A percentile compares a stretch with the other conserved stretches of the same genome.
Evolutionary conservation across 1,140 invertebrate species (phyloP).

Genomic region (Scaptomyza graminum): DNA sequence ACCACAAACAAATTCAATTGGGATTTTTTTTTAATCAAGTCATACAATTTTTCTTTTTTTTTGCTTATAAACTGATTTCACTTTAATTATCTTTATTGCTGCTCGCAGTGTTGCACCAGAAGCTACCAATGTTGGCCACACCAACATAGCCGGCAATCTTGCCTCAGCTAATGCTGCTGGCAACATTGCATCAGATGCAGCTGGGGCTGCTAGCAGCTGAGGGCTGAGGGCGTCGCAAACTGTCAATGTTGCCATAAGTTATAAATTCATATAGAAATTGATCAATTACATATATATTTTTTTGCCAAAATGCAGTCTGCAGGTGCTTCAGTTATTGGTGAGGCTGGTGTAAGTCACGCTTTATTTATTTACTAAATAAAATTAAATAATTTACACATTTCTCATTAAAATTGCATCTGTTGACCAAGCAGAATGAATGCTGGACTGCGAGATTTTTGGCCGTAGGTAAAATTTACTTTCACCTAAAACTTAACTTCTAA

Average conservation of each 20-base stretch:
- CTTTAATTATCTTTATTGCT: no score
- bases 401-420: slow-evolving; percentile 37
- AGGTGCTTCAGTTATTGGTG: slow-evolving; percentile 42
- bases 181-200: slow-evolving; percentile 6
- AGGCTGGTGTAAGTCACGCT: slow-evolving; percentile 35
- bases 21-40: no score
- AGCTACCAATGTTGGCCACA: no score
- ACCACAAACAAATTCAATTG: no score
- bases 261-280: no score
- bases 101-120: slow-evolving; percentile 9
- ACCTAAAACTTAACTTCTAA: slow-evolving; percentile 26
- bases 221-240: slow-evolving; percentile 23
- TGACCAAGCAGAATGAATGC: no score
- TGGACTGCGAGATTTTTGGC: slow-evolving; percentile 40
- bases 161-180: slow-evolving; percentile 1
- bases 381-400: background rate
- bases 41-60: no score
- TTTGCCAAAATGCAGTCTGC: slow-evolving; percentile 12
- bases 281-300: no score
- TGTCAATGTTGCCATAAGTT: slow-evolving; percentile 12
- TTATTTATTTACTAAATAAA: background rate
- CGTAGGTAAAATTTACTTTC: slow-evolving; percentile 31
- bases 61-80: no score
- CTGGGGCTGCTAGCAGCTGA: background rate
- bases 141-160: background rate